Evolutionary conservation across 37 sponge, comb jelly and placozoan species (phyloP).

Genomic region (Halisarca cf. caerulea): DNA sequence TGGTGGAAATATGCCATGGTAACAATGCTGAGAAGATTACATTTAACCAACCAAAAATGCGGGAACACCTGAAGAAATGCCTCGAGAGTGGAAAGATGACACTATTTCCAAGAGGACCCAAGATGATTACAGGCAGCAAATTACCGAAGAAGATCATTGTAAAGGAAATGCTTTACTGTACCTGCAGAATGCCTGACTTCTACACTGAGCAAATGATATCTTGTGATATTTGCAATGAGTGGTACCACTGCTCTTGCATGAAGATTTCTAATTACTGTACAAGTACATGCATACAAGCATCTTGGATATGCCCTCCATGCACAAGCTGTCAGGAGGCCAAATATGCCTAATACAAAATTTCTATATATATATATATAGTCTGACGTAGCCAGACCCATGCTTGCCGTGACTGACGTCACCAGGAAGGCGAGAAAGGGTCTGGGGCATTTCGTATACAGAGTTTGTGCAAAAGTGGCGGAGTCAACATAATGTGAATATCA

Average conservation of each 20-base stretch:
- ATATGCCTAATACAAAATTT: too few species aligned
- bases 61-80: neutral
- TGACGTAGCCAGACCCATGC: too few species aligned
- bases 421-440: too few species aligned
- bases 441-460: too few species aligned
- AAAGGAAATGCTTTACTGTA: neutral
- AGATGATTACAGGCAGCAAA: neutral
- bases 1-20: neutral
- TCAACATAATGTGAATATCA: too few species aligned
- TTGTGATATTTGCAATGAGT: neutral
- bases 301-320: too few species aligned
- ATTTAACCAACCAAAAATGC: neutral
- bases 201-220: neutral
- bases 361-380: too few species aligned
- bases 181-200: neutral
- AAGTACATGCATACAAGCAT: too few species aligned
- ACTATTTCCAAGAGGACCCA: neutral
- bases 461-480: too few species aligned
- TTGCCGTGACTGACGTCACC: too few species aligned
- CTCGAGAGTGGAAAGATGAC: neutral
- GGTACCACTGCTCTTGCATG: neutral
- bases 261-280: neutral
- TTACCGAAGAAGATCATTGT: neutral
- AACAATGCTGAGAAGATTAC: neutral
- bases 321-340: too few species aligned